These are phyloP conservation scores for Ceyx melanurus DNA, from an alignment of 2,113 vertebrate species.

Conservation along the genomic window DNA sequence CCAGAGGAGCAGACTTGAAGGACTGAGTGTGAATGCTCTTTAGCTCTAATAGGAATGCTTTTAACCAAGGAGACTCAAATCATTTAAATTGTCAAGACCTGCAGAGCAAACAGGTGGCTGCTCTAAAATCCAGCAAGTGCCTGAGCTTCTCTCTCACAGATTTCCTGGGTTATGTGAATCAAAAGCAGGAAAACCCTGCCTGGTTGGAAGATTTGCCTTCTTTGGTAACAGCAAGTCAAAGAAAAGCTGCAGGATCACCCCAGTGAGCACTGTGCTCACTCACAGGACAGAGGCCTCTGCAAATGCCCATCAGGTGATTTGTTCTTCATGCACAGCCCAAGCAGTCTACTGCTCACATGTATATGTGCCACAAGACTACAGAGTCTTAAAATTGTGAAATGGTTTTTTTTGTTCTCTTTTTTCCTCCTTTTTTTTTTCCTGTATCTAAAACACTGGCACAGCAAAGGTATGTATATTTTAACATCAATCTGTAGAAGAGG, in stretches of 20 bases:
- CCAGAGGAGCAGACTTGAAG: not conserved
- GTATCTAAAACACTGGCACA: not conserved
- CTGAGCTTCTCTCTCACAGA: not conserved
- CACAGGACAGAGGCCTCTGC: not conserved
- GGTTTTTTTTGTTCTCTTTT: not conserved
- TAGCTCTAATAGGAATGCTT: not conserved
- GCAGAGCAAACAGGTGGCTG: conserved; percentile 19
- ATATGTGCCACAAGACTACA: not conserved
- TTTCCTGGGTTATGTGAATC: not conserved
- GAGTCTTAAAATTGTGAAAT: not conserved
- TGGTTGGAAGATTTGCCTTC: not conserved
- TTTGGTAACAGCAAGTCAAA: not conserved
- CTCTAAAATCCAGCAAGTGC: not conserved
- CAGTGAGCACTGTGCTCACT: not conserved
- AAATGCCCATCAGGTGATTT: not conserved
- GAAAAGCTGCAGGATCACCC: conserved; percentile 19
- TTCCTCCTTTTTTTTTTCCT: not conserved
- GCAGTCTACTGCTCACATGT: not conserved
- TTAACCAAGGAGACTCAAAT: not conserved
- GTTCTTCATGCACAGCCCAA: not conserved
- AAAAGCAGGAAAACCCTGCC: not conserved
- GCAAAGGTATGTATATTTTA: not conserved
- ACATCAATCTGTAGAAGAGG: not conserved
- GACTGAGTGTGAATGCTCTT: not conserved
- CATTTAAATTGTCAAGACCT: not conserved